Percentiles rank a stretch among this genome's conserved stretches.
These are phyloP conservation scores for Dinoponera quadriceps DNA, from an alignment of 1,140 invertebrate species.

Conservation along the genomic window DNA sequence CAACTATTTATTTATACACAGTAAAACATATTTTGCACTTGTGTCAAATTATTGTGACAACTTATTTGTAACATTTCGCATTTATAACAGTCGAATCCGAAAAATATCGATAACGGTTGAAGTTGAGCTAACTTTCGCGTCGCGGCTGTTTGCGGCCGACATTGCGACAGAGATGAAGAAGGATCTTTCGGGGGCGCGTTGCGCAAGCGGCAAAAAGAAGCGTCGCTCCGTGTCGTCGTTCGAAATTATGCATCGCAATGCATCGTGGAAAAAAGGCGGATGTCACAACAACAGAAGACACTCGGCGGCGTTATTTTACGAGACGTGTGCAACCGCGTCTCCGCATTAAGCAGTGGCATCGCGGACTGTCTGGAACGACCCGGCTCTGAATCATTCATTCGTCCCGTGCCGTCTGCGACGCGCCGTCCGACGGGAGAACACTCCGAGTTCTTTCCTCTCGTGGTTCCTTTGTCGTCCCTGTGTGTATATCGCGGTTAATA, in stretches of 20 bases:
- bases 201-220: not conserved
- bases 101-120: no score
- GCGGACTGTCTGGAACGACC: constrained; percentile 16
- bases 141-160: no score
- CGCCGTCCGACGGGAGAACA: not conserved
- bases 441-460: not conserved
- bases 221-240: not conserved
- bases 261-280: not conserved
- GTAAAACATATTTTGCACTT: no score
- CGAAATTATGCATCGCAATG: not conserved
- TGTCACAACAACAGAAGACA: not conserved
- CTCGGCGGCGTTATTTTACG: constrained; percentile 17
- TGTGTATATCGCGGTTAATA: constrained; percentile 44
- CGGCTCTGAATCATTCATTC: constrained; percentile 56
- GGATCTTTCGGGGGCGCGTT: not conserved
- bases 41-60: no score
- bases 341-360: constrained; percentile 41
- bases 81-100: no score
- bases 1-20: no score
- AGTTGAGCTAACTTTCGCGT: no score
- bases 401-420: constrained; percentile 26
- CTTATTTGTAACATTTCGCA: no score
- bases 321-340: constrained; percentile 22
- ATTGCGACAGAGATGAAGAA: no score
- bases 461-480: constrained; percentile 22